A percentile compares a stretch with the other conserved stretches of the same genome.
Evolutionary conservation across 2,797 vertebrate species (phyloP).

Genomic region (Lophius americanus): DNA sequence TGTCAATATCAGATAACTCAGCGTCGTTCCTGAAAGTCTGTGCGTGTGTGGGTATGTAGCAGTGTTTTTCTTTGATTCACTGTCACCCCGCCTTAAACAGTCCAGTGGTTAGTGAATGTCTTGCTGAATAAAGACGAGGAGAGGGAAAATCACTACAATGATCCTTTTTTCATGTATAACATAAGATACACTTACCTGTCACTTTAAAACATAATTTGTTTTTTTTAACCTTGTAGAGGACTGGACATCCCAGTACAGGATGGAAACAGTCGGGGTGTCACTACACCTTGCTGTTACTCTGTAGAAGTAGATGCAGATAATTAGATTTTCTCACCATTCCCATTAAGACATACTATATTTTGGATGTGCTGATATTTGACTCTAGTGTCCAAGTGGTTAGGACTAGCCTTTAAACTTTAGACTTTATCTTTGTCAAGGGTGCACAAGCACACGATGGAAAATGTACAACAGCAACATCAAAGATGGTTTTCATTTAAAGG

Average conservation of each 20-base stretch:
- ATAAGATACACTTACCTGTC: constrained; percentile 9
- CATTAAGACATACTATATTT: too few relatives aligned
- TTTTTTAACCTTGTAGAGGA: neutral
- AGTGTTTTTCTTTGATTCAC: constrained; percentile 6
- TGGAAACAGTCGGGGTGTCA: constrained; percentile 1
- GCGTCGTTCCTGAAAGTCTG: constrained; percentile 24
- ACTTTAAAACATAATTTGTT: neutral
- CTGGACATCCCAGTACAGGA: neutral
- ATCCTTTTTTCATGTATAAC: constrained; percentile 7
- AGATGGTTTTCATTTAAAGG: too few relatives aligned
- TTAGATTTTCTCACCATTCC: constrained; percentile 24
- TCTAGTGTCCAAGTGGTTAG: too few relatives aligned
- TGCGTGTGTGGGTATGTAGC: constrained; percentile 10
- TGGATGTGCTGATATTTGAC: too few relatives aligned
- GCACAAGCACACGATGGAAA: too few relatives aligned
- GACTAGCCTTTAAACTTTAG: too few relatives aligned
- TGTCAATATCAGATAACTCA: constrained; percentile 54
- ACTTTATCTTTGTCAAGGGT: too few relatives aligned
- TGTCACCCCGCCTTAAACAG: constrained; percentile 7
- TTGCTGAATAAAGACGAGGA: neutral
- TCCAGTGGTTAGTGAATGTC: constrained; percentile 5
- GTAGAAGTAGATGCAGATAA: constrained; percentile 25
- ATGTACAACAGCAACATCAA: too few relatives aligned
- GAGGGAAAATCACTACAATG: constrained; percentile 25
- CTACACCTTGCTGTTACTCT: constrained; percentile 4